A percentile compares a stretch with the other conserved stretches of the same genome.
Evolutionary conservation across 2,797 vertebrate species (phyloP).

Genomic region (Saxicola maurus): DNA sequence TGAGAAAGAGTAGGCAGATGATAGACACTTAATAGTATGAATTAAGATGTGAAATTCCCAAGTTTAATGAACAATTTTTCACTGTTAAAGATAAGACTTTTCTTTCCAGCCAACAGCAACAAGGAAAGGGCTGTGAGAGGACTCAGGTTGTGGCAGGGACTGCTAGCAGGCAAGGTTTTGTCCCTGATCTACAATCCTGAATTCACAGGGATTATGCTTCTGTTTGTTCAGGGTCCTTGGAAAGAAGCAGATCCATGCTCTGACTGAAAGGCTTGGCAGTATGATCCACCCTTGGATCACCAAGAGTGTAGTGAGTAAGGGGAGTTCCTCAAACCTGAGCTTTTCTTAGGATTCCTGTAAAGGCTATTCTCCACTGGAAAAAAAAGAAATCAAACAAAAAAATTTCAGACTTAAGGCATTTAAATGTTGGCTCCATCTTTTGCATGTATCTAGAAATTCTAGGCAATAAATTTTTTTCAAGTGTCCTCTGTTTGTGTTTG

Average conservation of each 20-base stretch:
- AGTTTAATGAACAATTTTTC: neutral
- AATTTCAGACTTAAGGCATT: neutral
- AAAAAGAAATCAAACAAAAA: neutral
- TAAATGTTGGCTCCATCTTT: neutral
- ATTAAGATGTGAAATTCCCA: neutral
- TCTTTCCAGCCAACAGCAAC: neutral
- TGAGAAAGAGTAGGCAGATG: neutral
- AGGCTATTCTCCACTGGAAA: neutral
- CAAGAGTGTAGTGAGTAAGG: neutral
- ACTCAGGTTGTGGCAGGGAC: neutral
- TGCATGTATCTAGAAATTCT: neutral
- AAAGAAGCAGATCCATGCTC: neutral
- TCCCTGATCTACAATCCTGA: neutral
- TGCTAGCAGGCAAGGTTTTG: neutral
- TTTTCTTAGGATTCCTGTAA: neutral
- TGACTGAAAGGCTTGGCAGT: neutral
- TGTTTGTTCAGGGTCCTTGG: neutral
- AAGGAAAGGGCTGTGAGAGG: neutral
- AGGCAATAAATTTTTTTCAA: neutral
- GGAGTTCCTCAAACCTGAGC: neutral
- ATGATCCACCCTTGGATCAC: neutral
- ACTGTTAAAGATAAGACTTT: neutral
- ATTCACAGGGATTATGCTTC: fast-evolving
- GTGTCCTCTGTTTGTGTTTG: neutral
- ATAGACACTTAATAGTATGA: neutral